Evolutionary conservation across 2,797 vertebrate species (phyloP).

Genomic region (Gobionotothen gibberifrons): DNA sequence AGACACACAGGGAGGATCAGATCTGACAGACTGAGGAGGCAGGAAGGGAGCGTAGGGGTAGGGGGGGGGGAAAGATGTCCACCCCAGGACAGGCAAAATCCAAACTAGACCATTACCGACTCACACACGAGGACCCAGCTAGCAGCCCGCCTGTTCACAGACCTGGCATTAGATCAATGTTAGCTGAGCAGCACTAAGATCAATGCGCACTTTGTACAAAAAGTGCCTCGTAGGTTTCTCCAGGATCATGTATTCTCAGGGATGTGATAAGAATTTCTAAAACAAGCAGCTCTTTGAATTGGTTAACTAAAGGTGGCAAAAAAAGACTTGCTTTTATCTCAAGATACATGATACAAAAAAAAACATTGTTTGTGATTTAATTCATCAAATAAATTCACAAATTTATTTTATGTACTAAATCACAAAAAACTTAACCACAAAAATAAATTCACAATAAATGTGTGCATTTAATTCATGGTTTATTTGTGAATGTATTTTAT

Average conservation of each 20-base stretch:
- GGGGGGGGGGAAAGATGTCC: constrained; percentile 18
- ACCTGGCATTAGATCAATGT: constrained; percentile 47
- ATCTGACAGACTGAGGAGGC: constrained; percentile 60
- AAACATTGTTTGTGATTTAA: constrained; percentile 9
- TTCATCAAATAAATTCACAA: too few relatives aligned
- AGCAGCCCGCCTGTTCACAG: constrained; percentile 25
- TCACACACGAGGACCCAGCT: constrained; percentile 19
- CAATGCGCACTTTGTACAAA: constrained; percentile 52
- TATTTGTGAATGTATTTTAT: constrained; percentile 21
- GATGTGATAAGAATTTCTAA: constrained; percentile 49
- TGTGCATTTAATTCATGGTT: too few relatives aligned
- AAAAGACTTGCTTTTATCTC: constrained; percentile 6
- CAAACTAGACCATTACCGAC: constrained; percentile 47
- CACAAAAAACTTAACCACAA: neutral
- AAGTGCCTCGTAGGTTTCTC: constrained; percentile 38
- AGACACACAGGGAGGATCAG: constrained; percentile 62
- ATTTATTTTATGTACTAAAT: too few relatives aligned
- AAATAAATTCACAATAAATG: too few relatives aligned
- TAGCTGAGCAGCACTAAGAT: constrained; percentile 40
- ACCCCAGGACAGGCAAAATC: constrained; percentile 31
- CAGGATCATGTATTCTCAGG: constrained; percentile 38
- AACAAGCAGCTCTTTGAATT: constrained; percentile 34
- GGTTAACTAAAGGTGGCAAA: constrained; percentile 18
- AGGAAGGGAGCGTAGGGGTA: constrained; percentile 18
- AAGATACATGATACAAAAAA: constrained; percentile 22